Percentiles rank a stretch among this genome's conserved stretches.
These are phyloP conservation scores for Phoebastria nigripes DNA, from an alignment of 2,797 vertebrate genomes.

Conservation along the genomic window DNA sequence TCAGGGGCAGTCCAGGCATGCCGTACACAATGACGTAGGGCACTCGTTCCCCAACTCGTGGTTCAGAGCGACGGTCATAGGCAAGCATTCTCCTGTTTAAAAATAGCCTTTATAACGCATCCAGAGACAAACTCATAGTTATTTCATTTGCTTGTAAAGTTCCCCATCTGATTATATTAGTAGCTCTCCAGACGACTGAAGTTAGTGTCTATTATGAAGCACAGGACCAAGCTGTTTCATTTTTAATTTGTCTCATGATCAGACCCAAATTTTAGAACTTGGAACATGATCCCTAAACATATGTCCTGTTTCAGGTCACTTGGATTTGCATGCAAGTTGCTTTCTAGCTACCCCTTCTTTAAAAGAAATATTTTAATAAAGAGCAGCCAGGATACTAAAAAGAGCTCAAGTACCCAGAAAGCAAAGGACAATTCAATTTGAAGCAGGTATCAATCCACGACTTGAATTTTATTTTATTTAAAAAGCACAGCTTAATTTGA, in stretches of 20 bases:
- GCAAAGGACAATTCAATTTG: not conserved
- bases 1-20: conserved; percentile 88
- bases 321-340: not conserved
- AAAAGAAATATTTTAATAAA: not conserved
- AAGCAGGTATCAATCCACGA: not conserved
- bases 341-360: not conserved
- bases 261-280: not conserved
- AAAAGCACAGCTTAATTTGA: not conserved
- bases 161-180: not conserved
- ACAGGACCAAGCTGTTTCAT: not conserved
- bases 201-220: not conserved
- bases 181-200: not conserved
- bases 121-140: not conserved
- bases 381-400: not conserved
- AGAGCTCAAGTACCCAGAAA: not conserved
- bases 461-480: not conserved
- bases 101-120: not conserved
- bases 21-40: conserved; percentile 94
- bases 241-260: not conserved
- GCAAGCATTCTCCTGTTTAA: conserved; percentile 86
- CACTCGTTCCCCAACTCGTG: conserved; percentile 91
- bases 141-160: not conserved
- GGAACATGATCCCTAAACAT: not conserved
- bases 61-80: conserved; percentile 91
- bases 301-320: not conserved